Percentiles rank a stretch among this genome's conserved stretches.
These are phyloP conservation scores for Remorina albescens DNA, from an alignment of 2,797 vertebrate species.

Conservation along the genomic window DNA sequence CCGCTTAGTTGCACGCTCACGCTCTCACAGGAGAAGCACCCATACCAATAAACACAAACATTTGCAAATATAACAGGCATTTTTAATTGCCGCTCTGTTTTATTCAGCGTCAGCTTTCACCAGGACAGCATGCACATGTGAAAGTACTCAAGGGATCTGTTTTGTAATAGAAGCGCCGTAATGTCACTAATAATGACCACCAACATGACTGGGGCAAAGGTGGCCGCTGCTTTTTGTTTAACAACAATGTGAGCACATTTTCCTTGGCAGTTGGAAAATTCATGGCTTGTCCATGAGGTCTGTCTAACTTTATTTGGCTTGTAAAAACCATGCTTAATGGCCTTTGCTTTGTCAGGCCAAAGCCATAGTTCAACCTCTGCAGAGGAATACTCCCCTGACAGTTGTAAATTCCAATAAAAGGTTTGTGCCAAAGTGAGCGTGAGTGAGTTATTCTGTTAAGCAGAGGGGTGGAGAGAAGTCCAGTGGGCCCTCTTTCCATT, in stretches of 20 bases:
- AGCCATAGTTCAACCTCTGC: conserved; percentile 72
- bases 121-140: conserved; percentile 6
- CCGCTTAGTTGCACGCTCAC: conserved; percentile 36
- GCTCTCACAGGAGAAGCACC: conserved; percentile 21
- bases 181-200: conserved; percentile 52
- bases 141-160: conserved; percentile 29
- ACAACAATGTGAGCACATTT: conserved; percentile 60
- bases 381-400: conserved; percentile 75
- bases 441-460: conserved; percentile 82
- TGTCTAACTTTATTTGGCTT: conserved; percentile 55
- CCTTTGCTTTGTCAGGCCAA: conserved; percentile 76
- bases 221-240: conserved; percentile 57
- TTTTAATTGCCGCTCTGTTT: conserved; percentile 30
- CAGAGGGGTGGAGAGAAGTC: conserved; percentile 74
- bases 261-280: conserved; percentile 62
- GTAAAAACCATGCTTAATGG: conserved; percentile 72
- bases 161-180: conserved; percentile 51
- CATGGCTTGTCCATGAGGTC: conserved; percentile 59
- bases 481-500: conserved; percentile 79
- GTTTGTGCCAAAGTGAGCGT: conserved; percentile 78
- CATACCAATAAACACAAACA: conserved; percentile 29
- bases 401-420: conserved; percentile 84
- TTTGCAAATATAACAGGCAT: neutral
- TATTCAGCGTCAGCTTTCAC: conserved; percentile 23
- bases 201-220: conserved; percentile 37